Evolutionary conservation across 1,140 invertebrate species (phyloP), one percentile per base, ranked within the genome.

Genomic region (Belonocnema kinseyi): DNA sequence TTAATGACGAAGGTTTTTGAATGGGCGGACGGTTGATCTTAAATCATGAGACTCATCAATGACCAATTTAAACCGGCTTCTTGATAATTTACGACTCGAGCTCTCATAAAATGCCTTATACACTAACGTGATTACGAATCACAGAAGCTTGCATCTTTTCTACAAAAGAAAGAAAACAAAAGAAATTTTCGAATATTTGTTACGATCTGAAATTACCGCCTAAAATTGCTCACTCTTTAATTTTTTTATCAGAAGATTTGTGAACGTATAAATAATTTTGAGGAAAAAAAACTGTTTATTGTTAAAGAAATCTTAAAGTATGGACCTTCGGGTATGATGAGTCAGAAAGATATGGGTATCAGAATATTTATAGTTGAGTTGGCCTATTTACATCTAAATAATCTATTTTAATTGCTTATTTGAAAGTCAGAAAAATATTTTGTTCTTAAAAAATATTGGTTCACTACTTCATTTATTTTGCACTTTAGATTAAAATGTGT

Each of bases 31-130:
- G 13, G 66, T 76, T 51, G 26, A 56, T 61, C 71, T 79, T 76
- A 76, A 79, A 79, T 79, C 72, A 76, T 71, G 12, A 70, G 50
- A 51, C 73, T 79, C 73, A 72, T 79, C 73, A 53, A 52, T 74
- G 53, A 53, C 58, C n/a, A 73, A 73, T 51, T 33, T 52, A 53
- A 51, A 16, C n/a, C 61, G 70, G 58, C 58, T 75, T 73, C 70
- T 53, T 72, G 26, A 40, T 21, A 78, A 78, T 78, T 75, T 78
- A 54, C 52, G 72, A 53, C 77, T 75, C 40, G 46, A 33, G 66
- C 70, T 72, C 14, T n/a, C 53, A 13, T 56, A 66, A 66, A 66
- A 66, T 40, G 61, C 33, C 21, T 14, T n/a, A 46, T 66, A 40
- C 61, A 66, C 61, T 66, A 16, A 46, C 61, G 11, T 11, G 13